Conservation (phyloP, 2,113 vertebrate genomes). For the Pomatorhinus ruficollis region DNA sequence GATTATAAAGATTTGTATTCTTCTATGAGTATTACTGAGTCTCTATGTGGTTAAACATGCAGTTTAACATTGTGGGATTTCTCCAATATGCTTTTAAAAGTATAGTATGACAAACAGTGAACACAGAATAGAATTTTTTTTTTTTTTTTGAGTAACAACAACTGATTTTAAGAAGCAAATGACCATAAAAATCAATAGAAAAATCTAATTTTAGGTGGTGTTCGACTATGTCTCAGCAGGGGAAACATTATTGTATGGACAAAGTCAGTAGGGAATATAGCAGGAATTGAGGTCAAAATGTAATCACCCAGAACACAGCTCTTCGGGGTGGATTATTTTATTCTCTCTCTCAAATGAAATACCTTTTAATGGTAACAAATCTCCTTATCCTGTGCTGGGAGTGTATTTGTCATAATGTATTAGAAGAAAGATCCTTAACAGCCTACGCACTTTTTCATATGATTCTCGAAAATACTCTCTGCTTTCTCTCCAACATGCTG, state of each 20-base stretch:
- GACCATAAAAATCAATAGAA: not conserved
- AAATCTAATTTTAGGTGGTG: not conserved
- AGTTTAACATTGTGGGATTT: not conserved
- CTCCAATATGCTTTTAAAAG: not conserved
- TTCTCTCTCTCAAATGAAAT: slow-evolving; percentile 2
- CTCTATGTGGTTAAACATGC: not conserved
- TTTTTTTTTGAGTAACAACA: not conserved
- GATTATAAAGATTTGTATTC: not conserved
- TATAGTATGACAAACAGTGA: not conserved
- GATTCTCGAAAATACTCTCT: not conserved
- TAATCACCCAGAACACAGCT: slow-evolving; percentile 8
- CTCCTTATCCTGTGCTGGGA: not conserved
- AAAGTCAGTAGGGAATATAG: not conserved
- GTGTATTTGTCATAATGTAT: not conserved
- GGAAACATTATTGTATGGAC: not conserved
- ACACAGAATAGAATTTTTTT: no score
- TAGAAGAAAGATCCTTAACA: not conserved
- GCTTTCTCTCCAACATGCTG: not conserved
- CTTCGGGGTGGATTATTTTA: not conserved
- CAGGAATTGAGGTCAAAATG: slow-evolving; percentile 33
- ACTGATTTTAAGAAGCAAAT: not conserved
- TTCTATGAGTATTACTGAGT: not conserved
- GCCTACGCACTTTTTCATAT: not conserved
- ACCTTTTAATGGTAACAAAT: slow-evolving; percentile 34
- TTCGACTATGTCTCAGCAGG: not conserved